Evolutionary conservation across 2,797 vertebrate species (phyloP), one percentile per base, ranked within the genome.

Genomic region (Rhynchonycteris naso): DNA sequence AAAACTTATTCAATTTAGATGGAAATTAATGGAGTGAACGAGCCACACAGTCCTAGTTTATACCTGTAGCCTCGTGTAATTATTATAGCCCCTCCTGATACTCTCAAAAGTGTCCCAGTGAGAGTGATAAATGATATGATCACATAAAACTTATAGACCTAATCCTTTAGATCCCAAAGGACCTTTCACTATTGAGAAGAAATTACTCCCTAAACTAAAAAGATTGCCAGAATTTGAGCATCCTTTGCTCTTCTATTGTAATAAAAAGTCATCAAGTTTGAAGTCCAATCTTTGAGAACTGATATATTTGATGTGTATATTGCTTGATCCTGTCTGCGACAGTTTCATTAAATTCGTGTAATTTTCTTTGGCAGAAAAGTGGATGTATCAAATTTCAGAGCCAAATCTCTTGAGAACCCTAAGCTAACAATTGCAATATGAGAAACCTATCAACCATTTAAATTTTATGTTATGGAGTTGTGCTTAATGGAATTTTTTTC

Each of bases 391-490:
- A 87, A 87, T 96, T 98, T 93, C 87, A 74, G 21, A 95, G 35
- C 63, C 75, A 96, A 97, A 88, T 59, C 80, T 82, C 87, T 95
- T 91, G 93, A 96, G 95, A 97, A 91, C 35, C 30, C 65, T 94
- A 90, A 97, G 81, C 38, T 84, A 94, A 95, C 56, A 96, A 90
- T 38, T n/a, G 24, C 15, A 89, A 72, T 94, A 95, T 87, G 68
- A 82, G 92, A 85, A 92, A 52, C 81, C 97, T 93, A 93, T 96
- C 75, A 96, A 90, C 82, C 91, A 91, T 97, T 95, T 94, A 96
- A 94, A 96, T 88, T 95, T 96, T 94, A 93, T 90, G 87, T 93
- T 96, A 96, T 84, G 82, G 33, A 92, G 7, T 61, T 97, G 43
- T 3, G 38, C 24, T 97, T 96, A 91, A 96, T 89, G 65, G 61